phyloP scores from a whole-genome alignment of 2,113 vertebrate genomes.

The Choloepus hoffmanni region DNA sequence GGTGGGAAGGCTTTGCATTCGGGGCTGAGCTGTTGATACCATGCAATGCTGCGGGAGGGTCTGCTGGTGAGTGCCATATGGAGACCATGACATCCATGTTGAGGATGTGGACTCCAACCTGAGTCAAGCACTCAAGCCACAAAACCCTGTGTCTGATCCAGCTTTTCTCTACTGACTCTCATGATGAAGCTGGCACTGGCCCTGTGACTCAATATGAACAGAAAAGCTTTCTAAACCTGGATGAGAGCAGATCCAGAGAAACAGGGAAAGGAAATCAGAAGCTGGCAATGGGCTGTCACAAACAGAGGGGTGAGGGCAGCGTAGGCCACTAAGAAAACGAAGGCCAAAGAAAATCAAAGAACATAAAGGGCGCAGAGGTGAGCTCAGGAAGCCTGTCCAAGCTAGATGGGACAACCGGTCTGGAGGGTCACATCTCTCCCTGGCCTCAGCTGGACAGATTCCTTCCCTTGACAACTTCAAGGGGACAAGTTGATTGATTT shows the following conservation, averaged over 20 bases:
- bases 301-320: too few species aligned
- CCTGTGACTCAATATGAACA: background rate
- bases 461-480: background rate
- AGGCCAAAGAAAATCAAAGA: background rate
- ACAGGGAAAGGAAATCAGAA: background rate
- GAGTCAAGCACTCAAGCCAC: background rate
- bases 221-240: background rate
- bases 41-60: background rate
- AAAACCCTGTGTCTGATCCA: background rate
- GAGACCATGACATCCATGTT: too few species aligned
- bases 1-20: too few species aligned
- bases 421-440: background rate
- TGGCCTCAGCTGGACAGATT: background rate
- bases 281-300: background rate
- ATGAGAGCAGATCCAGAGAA: background rate
- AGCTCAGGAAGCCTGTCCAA: fast-evolving
- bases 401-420: background rate
- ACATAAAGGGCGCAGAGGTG: background rate
- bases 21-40: too few species aligned
- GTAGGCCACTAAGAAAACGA: background rate
- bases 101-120: background rate
- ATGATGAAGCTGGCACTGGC: too few species aligned
- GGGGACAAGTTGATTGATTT: background rate
- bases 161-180: background rate
- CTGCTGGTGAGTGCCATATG: background rate